phyloP scores from a whole-genome alignment of 2,113 vertebrate species.

The Synodontis membranacea region DNA sequence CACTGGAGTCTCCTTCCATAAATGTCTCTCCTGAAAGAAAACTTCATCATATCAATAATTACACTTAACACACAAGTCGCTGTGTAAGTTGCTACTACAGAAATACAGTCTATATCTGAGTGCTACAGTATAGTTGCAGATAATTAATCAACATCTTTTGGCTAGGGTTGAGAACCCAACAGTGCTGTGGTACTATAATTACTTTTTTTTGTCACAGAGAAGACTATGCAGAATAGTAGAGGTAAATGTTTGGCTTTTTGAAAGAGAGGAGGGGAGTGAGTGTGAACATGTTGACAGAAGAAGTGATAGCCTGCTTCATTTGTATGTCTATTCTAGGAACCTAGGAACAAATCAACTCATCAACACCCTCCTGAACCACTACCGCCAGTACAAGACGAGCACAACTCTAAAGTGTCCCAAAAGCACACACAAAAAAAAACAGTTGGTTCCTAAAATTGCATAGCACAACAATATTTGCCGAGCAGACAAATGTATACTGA shows the following conservation, averaged over 20 bases:
- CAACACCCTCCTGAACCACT: conserved; percentile 19
- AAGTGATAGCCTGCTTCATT: conserved; percentile 24
- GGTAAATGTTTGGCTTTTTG: background rate
- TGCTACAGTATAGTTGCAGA: background rate
- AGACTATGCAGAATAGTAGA: background rate
- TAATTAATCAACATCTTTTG: background rate
- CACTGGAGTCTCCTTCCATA: background rate
- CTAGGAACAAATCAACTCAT: conserved; percentile 19
- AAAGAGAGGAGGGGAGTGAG: background rate
- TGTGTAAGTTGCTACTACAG: background rate
- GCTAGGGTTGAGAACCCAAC: background rate
- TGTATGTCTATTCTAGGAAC: conserved; percentile 14
- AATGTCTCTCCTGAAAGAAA: background rate
- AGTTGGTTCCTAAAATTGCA: background rate
- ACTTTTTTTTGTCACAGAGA: conserved; percentile 1
- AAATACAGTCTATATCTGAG: too few relatives aligned
- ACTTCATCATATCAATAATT: too few relatives aligned
- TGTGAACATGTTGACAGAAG: conserved; percentile 20
- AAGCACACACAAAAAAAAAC: background rate
- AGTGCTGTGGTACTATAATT: background rate
- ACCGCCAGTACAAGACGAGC: background rate
- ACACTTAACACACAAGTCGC: background rate
- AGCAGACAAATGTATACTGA: background rate
- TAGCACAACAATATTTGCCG: background rate
- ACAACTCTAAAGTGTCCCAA: background rate